Conservation (phyloP, 2,888 invertebrate genomes). For the Serripes groenlandicus region DNA sequence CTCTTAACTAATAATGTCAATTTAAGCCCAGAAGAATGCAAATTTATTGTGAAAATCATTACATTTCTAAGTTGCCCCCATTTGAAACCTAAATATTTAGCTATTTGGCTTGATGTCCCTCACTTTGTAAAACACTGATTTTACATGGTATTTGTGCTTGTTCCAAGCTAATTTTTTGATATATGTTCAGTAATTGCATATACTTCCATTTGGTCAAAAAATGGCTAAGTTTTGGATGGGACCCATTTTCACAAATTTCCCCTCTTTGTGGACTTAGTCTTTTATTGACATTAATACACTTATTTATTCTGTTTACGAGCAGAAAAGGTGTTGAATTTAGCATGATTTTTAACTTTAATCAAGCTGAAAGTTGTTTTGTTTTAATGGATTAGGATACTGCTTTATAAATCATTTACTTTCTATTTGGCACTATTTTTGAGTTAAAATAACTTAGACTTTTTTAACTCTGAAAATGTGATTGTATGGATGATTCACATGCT, state of each 20-base stretch:
- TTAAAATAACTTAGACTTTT: conserved; percentile 3
- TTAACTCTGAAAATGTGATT: too few species aligned
- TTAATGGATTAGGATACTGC: too few species aligned
- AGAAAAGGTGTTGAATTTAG: too few species aligned
- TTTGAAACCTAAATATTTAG: background rate
- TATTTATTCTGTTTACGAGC: too few species aligned
- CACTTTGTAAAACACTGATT: conserved; percentile 18
- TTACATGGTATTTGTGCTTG: conserved; percentile 60
- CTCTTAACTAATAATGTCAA: too few species aligned
- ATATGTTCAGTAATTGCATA: conserved; percentile 54
- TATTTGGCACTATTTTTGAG: too few species aligned
- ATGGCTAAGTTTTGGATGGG: conserved; percentile 71
- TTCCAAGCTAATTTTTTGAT: conserved; percentile 70
- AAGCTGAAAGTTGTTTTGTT: too few species aligned
- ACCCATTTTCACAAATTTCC: conserved; percentile 82
- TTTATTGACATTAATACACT: background rate
- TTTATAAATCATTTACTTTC: too few species aligned
- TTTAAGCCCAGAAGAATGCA: too few species aligned
- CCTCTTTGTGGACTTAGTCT: conserved; percentile 57
- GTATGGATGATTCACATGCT: too few species aligned
- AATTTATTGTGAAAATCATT: too few species aligned
- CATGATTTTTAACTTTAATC: too few species aligned
- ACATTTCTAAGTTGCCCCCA: background rate
- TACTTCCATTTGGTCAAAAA: conserved; percentile 76
- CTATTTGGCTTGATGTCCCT: background rate